Base-by-base conservation (phyloP, 2,888 invertebrate species). In the Catocala nupta region DNA sequence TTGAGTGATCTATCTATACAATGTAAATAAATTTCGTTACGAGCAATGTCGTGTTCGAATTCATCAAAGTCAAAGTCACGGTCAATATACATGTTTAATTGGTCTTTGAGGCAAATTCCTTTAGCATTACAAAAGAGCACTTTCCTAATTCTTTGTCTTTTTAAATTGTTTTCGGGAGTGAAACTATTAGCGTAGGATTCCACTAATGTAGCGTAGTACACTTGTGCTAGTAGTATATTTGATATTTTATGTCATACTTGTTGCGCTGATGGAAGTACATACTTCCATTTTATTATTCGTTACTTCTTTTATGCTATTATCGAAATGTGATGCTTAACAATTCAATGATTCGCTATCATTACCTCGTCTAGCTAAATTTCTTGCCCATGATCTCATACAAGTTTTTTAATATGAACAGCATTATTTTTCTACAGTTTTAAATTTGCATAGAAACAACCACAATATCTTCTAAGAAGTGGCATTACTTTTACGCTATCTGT, bases 1-100 rank as follows among this genome's bases (percentile, higher is more conserved):
- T 49, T 25, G 12, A 63, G 13, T 61, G 10, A n/a, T 66, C 55
- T 66, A 65, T 64, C 59, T 65, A 50, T 65, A 53, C 11, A 13
- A 34, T 33, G 12, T 58, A 59, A 58, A 54, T 56, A 47, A 44
- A 9, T 39, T 16, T 72, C 51, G 52, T 60, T 48, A 44, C 25
- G 43, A 52, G 13, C 11, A 54, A 55, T 59, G 68, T 57, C 5
- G 12, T 69, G 39, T 42, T 60, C 36, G 0, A 63, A 69, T 75
- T 12, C 49, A 65, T 72, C 63, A 69, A 48, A 59, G 52, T 39
- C 56, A n/a, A 52, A 16, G 63, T 63, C 61, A 49, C 54, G 44
- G 54, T 55, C 47, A 43, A 57, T 48, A 50, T 53, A 55, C 36
- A 47, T 63, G 13, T 61, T 47, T 55, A 55, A 64, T 63, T 50